Evolutionary conservation across 53 echinoderm and acorn worm genomes (phyloP), one percentile per base, ranked within the genome.

Genomic region (Pentamera pediparva): DNA sequence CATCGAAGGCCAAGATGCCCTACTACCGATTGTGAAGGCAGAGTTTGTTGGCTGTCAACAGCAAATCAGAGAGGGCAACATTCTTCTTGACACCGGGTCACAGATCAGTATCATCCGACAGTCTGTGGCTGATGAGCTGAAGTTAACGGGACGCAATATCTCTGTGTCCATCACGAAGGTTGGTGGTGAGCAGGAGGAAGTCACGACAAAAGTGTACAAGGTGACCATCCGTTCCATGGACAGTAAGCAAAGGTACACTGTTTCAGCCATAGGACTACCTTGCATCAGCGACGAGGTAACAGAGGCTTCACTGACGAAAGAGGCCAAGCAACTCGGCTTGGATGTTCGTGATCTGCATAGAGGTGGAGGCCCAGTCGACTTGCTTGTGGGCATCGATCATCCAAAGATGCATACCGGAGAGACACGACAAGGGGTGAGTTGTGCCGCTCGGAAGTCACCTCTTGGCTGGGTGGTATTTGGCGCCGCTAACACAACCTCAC

Each of bases 201-300:
- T 81, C 4, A 37, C 36, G 17, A 86, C 82, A 4, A 69, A 80
- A 67, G 25, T 52, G 54, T 83, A 58, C 36, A 48, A 76, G 22
- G 47, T 86, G 35, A 45, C 28, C 21, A 25, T 82, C 6, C 43
- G 59, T 15, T 52, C 50, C 2, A 0, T 52, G 5, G 12, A 51
- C 39, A 61, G 12, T 11, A 30, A 61, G n/a, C 20, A 36, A 55
- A 27, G 15, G 4, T 72, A 61, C 63, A 36, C 34, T 7, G 65
- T 82, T 17, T 43, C 69, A 17, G 87, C 87, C 20, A 59, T 87
- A 6, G 87, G 79, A 13, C 29, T 87, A 9, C 71, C 59, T 13
- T 70, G 61, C 49, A 86, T 86, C 24, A 86, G 60, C 20, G 53
- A 76, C 12, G 74, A 61, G 15, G 27, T 81, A 1, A 45, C 56